phyloP scores from a whole-genome alignment of 2,797 vertebrate species.

The Ctenopoma multispine region DNA sequence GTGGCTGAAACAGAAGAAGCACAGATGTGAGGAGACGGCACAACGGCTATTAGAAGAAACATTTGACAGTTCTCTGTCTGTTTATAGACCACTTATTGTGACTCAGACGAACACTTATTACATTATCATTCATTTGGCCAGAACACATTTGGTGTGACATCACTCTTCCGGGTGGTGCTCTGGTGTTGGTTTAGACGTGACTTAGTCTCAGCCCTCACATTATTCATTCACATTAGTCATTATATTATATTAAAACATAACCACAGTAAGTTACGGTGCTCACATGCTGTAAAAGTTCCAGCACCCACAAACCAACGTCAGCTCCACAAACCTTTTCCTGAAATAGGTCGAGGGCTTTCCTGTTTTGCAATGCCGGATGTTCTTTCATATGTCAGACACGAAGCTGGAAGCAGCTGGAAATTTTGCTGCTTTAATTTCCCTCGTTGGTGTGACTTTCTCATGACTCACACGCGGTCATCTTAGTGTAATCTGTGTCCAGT shows the following conservation, averaged over 20 bases:
- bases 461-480: conserved; percentile 23
- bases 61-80: not conserved
- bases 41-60: not conserved
- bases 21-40: not conserved
- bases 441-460: not conserved
- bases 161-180: not conserved
- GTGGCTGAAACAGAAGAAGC: conserved; percentile 7
- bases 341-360: not conserved
- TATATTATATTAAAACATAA: not conserved
- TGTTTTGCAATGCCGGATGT: conserved; percentile 43
- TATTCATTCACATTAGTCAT: too few relatives aligned
- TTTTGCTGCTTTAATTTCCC: not conserved
- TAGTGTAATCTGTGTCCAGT: too few relatives aligned
- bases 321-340: not conserved
- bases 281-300: conserved; percentile 3
- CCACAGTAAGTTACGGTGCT: not conserved
- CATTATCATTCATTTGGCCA: too few relatives aligned
- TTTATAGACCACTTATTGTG: not conserved
- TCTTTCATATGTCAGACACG: conserved; percentile 13
- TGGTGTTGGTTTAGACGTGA: not conserved
- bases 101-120: not conserved
- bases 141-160: conserved; percentile 2
- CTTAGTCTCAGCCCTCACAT: not conserved
- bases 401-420: not conserved
- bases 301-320: conserved; percentile 11